Evolutionary conservation across 1,140 invertebrate species (phyloP).

Genomic region (Eriocheir sinensis): DNA sequence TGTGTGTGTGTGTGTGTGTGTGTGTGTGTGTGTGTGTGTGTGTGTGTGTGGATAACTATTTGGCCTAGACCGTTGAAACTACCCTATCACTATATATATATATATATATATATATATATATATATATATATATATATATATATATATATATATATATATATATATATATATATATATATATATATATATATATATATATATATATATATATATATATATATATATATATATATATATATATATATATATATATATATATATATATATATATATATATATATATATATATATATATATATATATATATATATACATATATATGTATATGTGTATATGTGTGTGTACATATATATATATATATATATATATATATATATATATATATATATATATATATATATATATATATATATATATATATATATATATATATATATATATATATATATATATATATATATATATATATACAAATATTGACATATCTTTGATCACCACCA

Average conservation of each 20-base stretch:
- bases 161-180: conserved; percentile 28
- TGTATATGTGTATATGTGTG: too few species aligned
- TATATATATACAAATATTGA: too few species aligned
- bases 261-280: conserved; percentile 28
- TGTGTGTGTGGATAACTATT: too few species aligned
- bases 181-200: conserved; percentile 28
- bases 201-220: conserved; percentile 21
- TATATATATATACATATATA: conserved; percentile 20
- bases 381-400: too few species aligned
- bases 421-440: too few species aligned
- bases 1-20: neutral
- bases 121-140: neutral
- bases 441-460: too few species aligned
- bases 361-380: too few species aligned
- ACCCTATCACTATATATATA: conserved; percentile 37
- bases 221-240: conserved; percentile 13
- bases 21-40: neutral
- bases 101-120: neutral
- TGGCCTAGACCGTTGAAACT: neutral
- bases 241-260: conserved; percentile 28
- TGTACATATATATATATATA: too few species aligned
- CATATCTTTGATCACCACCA: too few species aligned
- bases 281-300: conserved; percentile 28
- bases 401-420: too few species aligned
- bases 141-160: conserved; percentile 28